Percentiles rank a stretch among this genome's conserved stretches.
Conservation (phyloP, 2,797 vertebrate genomes). For the Gobionotothen gibberifrons region DNA sequence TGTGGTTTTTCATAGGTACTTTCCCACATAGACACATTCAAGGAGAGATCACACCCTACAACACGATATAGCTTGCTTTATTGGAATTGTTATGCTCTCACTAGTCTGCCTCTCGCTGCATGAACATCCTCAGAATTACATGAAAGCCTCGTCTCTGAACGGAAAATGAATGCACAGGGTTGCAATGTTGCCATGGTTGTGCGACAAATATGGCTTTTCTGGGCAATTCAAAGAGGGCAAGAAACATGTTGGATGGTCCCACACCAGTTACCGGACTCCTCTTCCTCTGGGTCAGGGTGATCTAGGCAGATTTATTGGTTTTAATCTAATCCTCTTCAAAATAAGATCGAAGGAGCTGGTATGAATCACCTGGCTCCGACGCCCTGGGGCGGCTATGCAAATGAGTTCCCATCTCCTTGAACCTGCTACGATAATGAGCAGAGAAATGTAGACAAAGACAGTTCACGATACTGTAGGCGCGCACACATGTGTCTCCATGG, state of each 20-base stretch:
- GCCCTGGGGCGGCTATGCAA: conserved; percentile 73
- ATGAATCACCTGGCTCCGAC: conserved; percentile 78
- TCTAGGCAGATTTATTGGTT: conserved; percentile 77
- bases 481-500: conserved; percentile 42
- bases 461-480: conserved; percentile 31
- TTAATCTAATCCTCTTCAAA: conserved; percentile 77
- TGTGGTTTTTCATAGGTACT: conserved; percentile 11
- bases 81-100: conserved; percentile 32
- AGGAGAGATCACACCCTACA: conserved; percentile 4
- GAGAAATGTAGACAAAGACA: conserved; percentile 67
- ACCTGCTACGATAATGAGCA: conserved; percentile 78
- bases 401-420: conserved; percentile 79
- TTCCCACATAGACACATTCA: neutral
- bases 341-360: conserved; percentile 62
- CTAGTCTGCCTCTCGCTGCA: conserved; percentile 14
- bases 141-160: conserved; percentile 25
- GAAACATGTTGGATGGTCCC: conserved; percentile 36
- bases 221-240: conserved; percentile 12
- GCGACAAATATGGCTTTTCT: conserved; percentile 32
- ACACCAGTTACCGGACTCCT: conserved; percentile 39
- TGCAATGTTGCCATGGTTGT: conserved; percentile 45
- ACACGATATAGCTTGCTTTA: conserved; percentile 13
- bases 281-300: conserved; percentile 60
- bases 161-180: conserved; percentile 11
- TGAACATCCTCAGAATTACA: conserved; percentile 21